Conservation (phyloP, 2,888 invertebrate species). For the Pterostichus madidus region DNA sequence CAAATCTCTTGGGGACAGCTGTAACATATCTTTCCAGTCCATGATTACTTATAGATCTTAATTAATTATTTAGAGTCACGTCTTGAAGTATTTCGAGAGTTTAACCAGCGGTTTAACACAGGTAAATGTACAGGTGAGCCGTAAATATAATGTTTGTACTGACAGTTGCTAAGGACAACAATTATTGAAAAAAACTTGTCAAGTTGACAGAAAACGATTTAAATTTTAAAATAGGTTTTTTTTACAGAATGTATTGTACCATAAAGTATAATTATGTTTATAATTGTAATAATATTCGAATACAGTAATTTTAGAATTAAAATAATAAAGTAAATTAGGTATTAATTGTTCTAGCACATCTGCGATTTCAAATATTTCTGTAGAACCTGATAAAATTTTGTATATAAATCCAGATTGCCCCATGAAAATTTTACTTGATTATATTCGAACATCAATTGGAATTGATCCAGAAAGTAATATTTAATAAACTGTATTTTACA, state of each 20-base stretch:
- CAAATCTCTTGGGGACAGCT: slow-evolving; percentile 79
- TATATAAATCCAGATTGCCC: slow-evolving; percentile 75
- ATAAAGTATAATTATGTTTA: slow-evolving; percentile 68
- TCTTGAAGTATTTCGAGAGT: slow-evolving; percentile 36
- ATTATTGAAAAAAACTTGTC: slow-evolving; percentile 25
- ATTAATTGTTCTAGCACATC: background rate
- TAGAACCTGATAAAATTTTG: slow-evolving; percentile 47
- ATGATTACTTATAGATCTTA: slow-evolving; percentile 74
- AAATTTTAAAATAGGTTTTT: background rate
- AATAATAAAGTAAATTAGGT: slow-evolving; percentile 13
- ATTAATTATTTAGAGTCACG: slow-evolving; percentile 70
- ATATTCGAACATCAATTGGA: slow-evolving; percentile 71
- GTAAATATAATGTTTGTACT: slow-evolving; percentile 73
- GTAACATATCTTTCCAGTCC: slow-evolving; percentile 81
- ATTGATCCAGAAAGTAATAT: slow-evolving; percentile 68
- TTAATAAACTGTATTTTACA: background rate
- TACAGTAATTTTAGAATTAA: background rate
- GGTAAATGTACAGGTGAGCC: slow-evolving; percentile 11
- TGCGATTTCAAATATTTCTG: background rate
- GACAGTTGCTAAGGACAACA: slow-evolving; percentile 76
- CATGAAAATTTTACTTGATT: slow-evolving; percentile 74
- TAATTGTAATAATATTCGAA: background rate
- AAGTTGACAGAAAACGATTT: background rate
- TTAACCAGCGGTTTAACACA: background rate
- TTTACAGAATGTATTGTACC: slow-evolving; percentile 69